Evolutionary conservation across 2,113 vertebrate species (phyloP), one percentile per base, ranked within the genome.

Genomic region (Syngnathus typhle): DNA sequence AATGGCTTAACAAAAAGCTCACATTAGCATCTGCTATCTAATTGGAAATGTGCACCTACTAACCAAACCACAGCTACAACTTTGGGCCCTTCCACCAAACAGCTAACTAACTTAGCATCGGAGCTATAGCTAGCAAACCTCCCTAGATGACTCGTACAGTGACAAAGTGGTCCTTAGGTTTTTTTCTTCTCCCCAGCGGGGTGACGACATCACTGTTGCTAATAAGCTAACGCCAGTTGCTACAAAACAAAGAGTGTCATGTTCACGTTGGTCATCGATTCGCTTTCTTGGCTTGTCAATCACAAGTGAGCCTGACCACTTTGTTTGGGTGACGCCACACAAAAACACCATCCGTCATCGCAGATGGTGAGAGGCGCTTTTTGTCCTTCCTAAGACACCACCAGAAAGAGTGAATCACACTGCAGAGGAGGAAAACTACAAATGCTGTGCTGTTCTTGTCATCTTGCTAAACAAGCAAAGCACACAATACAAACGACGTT

Each of bases 221-320:
- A 27, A 55, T 55, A 80, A 83, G 76, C 58, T 78, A 56, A 76
- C 76, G 71, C 74, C 74, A 68, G 64, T 27, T 55, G 52, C 52
- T 27, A 55, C 52, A 55, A 27, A 55, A 55, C 52, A 55, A 55
- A 13, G 21, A 10, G 52, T 27, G 21, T 23, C 52, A 11, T 6
- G 52, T n/a, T 55, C 52, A 12, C 11, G n/a, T 23, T 23, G 21
- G 52, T 10, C 52, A 27, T 27, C 52, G 19, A 10, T 52, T 52
- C 19, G 49, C 49, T 52, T 27, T 12, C 52, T 27, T 7, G 55
- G 15, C 27, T 4, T 15, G 27, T 58, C 55, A 58, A 36, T 58
- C 55, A 55, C 23, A 58, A 58, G 13, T 16, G 13, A 32, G 55
- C 19, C 49, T 8, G 19, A 52, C 19, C 49, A 0, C 27, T 58